Evolutionary conservation across 2,888 invertebrate genomes (phyloP).

Genomic region (Apamea sordens): DNA sequence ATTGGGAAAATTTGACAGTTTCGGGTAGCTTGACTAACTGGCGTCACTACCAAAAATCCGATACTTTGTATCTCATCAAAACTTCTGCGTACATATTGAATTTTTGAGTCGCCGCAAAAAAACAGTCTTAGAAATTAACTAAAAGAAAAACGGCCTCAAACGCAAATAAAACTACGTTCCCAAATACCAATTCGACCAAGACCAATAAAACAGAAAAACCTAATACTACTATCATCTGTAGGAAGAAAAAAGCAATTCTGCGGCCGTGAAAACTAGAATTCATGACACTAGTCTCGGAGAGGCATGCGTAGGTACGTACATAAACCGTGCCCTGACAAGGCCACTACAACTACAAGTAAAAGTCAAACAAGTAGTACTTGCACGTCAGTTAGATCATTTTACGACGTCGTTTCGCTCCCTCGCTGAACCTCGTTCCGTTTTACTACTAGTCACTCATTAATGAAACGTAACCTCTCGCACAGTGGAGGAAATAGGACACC

Average conservation of each 20-base stretch:
- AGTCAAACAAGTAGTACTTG: constrained; percentile 79
- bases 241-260: constrained; percentile 22
- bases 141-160: constrained; percentile 21
- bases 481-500: constrained; percentile 32
- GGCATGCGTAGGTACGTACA: constrained; percentile 40
- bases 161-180: constrained; percentile 21
- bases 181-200: constrained; percentile 29
- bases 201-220: constrained; percentile 38
- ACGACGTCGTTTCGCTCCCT: constrained; percentile 79
- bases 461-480: constrained; percentile 54
- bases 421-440: constrained; percentile 73
- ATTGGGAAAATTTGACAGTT: no score
- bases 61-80: constrained; percentile 22
- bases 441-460: constrained; percentile 75
- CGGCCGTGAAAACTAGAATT: constrained; percentile 55
- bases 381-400: constrained; percentile 82
- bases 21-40: no score
- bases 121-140: background rate
- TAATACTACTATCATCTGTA: constrained; percentile 29
- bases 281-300: constrained; percentile 41
- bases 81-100: background rate
- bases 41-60: constrained; percentile 3
- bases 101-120: background rate
- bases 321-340: constrained; percentile 69
- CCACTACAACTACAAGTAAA: constrained; percentile 76